These are phyloP conservation scores for Ormyrus thymus DNA, from an alignment of 2,888 invertebrate species.

Conservation along the genomic window DNA sequence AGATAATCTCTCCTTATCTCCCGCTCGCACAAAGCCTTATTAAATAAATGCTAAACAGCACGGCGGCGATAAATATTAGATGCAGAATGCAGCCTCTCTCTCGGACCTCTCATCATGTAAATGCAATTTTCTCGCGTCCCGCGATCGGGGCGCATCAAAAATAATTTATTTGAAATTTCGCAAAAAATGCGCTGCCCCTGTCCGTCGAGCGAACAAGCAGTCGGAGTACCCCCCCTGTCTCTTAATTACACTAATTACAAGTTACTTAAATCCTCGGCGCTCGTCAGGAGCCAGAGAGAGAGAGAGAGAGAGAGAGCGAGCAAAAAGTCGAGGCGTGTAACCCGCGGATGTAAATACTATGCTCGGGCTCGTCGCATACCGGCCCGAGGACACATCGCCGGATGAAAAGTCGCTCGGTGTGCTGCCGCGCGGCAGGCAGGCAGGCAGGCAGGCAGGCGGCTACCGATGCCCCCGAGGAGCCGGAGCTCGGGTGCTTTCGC, in stretches of 20 bases:
- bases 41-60: no score
- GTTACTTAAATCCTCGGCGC: conserved; percentile 42
- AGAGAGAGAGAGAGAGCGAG: no score
- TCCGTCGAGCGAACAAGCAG: conserved; percentile 33
- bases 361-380: background rate
- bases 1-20: no score
- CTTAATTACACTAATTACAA: conserved; percentile 56
- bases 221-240: conserved; percentile 31
- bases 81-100: no score
- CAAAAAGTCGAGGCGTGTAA: background rate
- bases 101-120: conserved; percentile 10
- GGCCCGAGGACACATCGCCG: conserved; percentile 43
- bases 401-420: conserved; percentile 46
- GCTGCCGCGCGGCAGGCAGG: background rate
- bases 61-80: no score
- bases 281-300: background rate
- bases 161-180: conserved; percentile 44
- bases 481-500: conserved; percentile 24
- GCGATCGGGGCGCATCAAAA: conserved; percentile 16
- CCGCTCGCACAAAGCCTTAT: no score
- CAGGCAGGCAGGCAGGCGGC: background rate
- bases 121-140: conserved; percentile 19
- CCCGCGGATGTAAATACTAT: conserved; percentile 47
- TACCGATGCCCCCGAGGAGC: background rate
- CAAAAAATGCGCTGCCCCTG: conserved; percentile 23